Conservation (phyloP, 2,113 vertebrate species). For the Chlamydotis undulata region DNA sequence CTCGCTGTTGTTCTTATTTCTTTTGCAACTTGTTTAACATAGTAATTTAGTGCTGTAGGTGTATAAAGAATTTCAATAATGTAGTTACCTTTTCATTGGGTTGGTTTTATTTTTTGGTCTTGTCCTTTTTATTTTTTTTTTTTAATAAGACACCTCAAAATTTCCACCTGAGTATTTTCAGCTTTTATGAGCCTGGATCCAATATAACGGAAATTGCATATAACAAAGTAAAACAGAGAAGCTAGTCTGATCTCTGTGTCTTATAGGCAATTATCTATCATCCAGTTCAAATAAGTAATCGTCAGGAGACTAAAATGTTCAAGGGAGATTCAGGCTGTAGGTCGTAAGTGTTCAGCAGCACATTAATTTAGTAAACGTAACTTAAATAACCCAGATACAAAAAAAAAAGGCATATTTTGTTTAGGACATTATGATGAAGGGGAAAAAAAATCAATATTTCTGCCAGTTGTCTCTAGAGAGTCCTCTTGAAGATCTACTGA, state of each 20-base stretch:
- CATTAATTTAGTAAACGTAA: neutral
- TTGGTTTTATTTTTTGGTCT: neutral
- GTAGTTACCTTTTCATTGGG: neutral
- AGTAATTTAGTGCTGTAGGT: neutral
- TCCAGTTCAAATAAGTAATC: neutral
- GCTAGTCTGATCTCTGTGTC: neutral
- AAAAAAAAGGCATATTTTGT: neutral
- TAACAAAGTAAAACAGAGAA: neutral
- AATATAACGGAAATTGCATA: neutral
- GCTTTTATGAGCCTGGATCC: neutral
- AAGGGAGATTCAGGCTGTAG: neutral
- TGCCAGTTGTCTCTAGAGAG: neutral
- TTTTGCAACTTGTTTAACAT: neutral
- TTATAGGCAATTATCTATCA: neutral
- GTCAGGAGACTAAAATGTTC: neutral
- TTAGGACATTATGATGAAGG: neutral
- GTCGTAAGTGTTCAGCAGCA: neutral
- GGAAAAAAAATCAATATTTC: neutral
- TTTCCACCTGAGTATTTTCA: neutral
- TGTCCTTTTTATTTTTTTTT: neutral
- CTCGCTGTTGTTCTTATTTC: neutral
- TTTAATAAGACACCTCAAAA: neutral
- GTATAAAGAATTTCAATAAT: neutral
- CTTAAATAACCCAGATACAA: neutral
- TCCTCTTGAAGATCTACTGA: neutral